Evolutionary conservation across 2,888 invertebrate species (phyloP), one percentile per base, ranked within the genome.

Genomic region (Monochamus alternatus): DNA sequence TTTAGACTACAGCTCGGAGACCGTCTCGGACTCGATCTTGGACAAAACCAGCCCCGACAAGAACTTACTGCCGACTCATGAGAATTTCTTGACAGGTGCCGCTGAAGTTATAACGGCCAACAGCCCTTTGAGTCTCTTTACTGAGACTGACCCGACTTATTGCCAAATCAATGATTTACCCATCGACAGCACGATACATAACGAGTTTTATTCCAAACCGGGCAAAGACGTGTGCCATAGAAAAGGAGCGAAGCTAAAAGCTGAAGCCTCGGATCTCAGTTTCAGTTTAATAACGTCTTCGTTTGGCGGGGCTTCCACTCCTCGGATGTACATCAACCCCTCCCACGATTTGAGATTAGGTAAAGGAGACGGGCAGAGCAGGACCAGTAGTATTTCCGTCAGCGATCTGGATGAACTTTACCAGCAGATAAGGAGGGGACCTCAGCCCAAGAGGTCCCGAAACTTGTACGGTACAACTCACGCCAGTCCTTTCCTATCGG

Each of bases 381-480:
- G 91, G 0, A 91, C 92, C 76, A 92, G 92, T 78, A 92, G 92
- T 3, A 91, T 91, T 0, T 89, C 87, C 2, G 87, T 88, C 3
- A 92, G 92, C 83, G 92, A 92, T 81, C 89, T 94, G 67, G 94
- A 94, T 83, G 94, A 94, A 84, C 88, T 94, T 8, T 94, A 94
- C 85, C 93, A 94, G 81, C 93, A 93, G 84, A 94, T 94, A 62
- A 90, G 92, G 14, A 89, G 92, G 81, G 86, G 87, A 22, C 83
- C 85, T 64, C 79, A 78, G 60, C 65, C 78, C n/a, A 75, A 80
- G 73, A 63, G 76, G 65, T 32, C 71, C 52, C 62, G 73, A 14
- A 78, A 79, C 44, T 73, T 74, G 68, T 79, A 79, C 67, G 58
- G 73, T 32, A 59, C 78, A n/a, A 74, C 81, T 5, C 78, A 80